These are phyloP conservation scores for Numenius arquata DNA, from an alignment of 2,113 vertebrate species.

Conservation along the genomic window DNA sequence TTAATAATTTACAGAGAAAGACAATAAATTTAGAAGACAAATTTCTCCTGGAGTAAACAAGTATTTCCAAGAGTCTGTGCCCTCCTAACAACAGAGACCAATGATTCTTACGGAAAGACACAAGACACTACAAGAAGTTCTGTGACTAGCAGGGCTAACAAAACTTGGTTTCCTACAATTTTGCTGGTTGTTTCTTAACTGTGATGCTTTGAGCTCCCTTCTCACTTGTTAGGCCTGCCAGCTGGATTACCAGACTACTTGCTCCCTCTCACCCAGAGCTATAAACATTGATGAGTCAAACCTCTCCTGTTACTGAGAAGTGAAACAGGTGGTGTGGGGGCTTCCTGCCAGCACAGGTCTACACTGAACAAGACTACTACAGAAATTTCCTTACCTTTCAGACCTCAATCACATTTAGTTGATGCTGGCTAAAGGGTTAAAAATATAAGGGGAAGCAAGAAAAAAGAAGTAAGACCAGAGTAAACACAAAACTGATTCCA, in stretches of 20 bases:
- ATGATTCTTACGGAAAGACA: background rate
- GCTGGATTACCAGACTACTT: background rate
- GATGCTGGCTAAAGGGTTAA: background rate
- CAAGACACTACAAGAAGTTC: background rate
- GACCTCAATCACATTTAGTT: background rate
- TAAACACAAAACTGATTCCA: background rate
- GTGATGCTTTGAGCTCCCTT: background rate
- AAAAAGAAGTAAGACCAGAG: background rate
- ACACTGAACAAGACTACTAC: background rate
- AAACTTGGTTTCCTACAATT: background rate
- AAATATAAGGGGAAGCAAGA: background rate
- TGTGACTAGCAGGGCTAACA: background rate
- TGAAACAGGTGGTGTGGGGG: background rate
- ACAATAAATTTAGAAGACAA: background rate
- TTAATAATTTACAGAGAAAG: background rate
- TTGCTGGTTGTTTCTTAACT: background rate
- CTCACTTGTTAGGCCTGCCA: background rate
- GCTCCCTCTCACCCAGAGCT: background rate
- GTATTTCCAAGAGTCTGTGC: background rate
- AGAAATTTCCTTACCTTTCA: background rate
- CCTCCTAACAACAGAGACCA: background rate
- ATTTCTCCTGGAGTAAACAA: background rate
- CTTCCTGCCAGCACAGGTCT: background rate
- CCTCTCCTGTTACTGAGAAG: background rate
- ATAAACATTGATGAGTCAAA: background rate